Conservation (phyloP, 2,113 vertebrate genomes). For the Thunnus thynnus region DNA sequence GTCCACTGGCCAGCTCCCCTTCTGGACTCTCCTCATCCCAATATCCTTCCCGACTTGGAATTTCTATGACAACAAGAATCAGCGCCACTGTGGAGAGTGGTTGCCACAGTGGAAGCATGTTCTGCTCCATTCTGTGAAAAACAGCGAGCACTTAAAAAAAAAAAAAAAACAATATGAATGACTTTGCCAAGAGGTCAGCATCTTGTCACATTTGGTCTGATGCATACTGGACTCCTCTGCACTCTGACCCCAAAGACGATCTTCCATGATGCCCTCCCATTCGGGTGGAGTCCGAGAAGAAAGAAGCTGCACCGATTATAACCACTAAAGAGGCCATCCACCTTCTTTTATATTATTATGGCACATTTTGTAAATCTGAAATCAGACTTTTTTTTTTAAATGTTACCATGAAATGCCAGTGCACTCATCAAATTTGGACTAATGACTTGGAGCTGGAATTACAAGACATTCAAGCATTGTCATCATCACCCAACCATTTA, state of each 20-base stretch:
- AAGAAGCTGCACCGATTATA: not conserved
- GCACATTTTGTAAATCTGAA: constrained; percentile 35
- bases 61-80: constrained; percentile 88
- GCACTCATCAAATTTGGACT: not conserved
- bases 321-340: constrained; percentile 38
- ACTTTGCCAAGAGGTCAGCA: not conserved
- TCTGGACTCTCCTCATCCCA: constrained; percentile 73
- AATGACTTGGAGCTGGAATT: not conserved
- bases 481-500: not conserved
- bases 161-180: not conserved
- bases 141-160: not conserved
- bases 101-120: constrained; percentile 89
- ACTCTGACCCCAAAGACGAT: not conserved
- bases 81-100: constrained; percentile 88
- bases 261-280: not conserved
- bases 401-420: constrained; percentile 3
- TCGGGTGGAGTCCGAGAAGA: not conserved
- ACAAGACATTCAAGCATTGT: not conserved
- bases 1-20: constrained; percentile 83
- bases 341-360: not conserved
- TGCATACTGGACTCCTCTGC: not conserved
- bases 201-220: not conserved
- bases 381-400: constrained; percentile 38
- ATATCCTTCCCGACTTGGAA: constrained; percentile 81
- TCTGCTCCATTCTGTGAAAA: constrained; percentile 89